phyloP scores from a whole-genome alignment of 2,888 invertebrate species.

The Cephus pulcher region DNA sequence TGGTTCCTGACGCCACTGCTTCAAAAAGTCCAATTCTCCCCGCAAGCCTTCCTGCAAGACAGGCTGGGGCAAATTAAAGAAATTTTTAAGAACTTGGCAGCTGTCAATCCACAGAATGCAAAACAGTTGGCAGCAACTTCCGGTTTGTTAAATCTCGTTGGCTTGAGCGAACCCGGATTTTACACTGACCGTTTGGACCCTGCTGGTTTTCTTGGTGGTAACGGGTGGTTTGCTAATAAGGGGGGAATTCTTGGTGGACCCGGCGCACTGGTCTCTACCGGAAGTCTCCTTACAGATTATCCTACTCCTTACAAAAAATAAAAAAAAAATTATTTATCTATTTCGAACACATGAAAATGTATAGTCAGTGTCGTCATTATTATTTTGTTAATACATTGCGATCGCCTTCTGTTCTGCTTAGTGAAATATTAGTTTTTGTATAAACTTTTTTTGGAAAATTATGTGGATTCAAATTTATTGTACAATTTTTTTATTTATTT shows the following conservation, averaged over 20 bases:
- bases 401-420: no score
- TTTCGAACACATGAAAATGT: no score
- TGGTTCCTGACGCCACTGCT: slow-evolving; percentile 43
- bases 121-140: slow-evolving; percentile 26
- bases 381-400: not conserved
- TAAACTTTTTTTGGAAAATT: no score
- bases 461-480: no score
- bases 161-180: slow-evolving; percentile 46
- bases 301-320: slow-evolving; percentile 50
- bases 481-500: no score
- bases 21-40: slow-evolving; percentile 46
- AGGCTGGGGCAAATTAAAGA: slow-evolving; percentile 39
- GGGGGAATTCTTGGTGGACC: slow-evolving; percentile 57
- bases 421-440: no score
- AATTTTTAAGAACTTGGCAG: slow-evolving; percentile 33
- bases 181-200: slow-evolving; percentile 48
- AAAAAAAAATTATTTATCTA: not conserved
- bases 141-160: slow-evolving; percentile 40
- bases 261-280: slow-evolving; percentile 55
- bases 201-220: slow-evolving; percentile 54
- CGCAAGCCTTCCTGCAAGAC: slow-evolving; percentile 46
- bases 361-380: not conserved
- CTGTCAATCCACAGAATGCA: not conserved
- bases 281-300: slow-evolving; percentile 55
- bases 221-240: slow-evolving; percentile 58